Base-by-base conservation (phyloP, 1,140 invertebrate genomes). In the Scylla paramamosain region DNA sequence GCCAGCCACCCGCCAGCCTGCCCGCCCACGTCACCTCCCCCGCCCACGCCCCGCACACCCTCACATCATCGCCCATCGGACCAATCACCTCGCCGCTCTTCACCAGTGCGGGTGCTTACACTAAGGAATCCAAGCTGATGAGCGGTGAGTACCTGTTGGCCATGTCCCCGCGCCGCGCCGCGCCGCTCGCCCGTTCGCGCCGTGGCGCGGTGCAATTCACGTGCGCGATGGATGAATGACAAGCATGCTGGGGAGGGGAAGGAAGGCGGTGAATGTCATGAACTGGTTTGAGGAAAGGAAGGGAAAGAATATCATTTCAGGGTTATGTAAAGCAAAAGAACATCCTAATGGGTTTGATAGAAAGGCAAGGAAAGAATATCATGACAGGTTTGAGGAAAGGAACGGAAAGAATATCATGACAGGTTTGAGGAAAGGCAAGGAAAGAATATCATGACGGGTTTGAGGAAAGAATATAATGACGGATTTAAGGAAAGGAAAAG, bases 11-110 rank as follows among this genome's bases (percentile, higher is more conserved):
- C 83, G 91, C 77, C 14, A 92, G 94, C 94, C 94, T 95, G 28
- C 84, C 91, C 28, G 83, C 83, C 29, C 94, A 95, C 90, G 94
- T 87, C 83, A 87, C 94, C 91, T 95, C 94, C 90, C 91, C 94
- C 67, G 94, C 91, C 91, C 94, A 95, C 94, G 91, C 94, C 94
- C 94, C 90, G 12, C 94, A 95, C 28, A 67, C 94, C 29, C 48
- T 95, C 45, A 95, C 94, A 91, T 95, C 94, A 88, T 95, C 94
- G 32, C 83, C 91, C n/a, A 93, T 95, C 94, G 91, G 91, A 82
- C 94, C 94, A 95, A 95, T 95, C 91, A 95, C 91, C 39, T 95
- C 94, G 83, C 94, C 94, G 52, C 94, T 95, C 28, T 67, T 95
- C 39, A 88, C 94, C 39, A 95, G 83, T 89, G 94, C 94, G 94